Evolutionary conservation across 2,888 invertebrate species (phyloP).

Genomic region (Cataglyphis rosenhaueri): DNA sequence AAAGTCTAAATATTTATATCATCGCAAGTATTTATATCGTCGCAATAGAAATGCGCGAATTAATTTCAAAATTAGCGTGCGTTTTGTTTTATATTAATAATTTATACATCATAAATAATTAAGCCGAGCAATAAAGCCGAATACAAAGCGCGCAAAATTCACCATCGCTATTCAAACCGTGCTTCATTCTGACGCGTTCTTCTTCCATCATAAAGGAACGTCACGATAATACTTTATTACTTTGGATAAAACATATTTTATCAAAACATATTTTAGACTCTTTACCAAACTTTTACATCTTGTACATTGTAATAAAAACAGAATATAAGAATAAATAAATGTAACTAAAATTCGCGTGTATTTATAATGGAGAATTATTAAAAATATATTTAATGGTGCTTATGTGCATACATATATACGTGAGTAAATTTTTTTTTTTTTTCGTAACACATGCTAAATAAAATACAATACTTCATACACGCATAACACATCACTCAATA

Average conservation of each 20-base stretch:
- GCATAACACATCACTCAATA: too few species aligned
- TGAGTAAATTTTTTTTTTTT: background rate
- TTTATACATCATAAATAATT: background rate
- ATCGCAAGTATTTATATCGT: background rate
- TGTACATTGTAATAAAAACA: background rate
- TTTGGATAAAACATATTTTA: background rate
- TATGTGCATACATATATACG: background rate
- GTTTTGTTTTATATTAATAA: background rate
- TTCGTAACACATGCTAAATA: background rate
- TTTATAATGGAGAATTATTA: background rate
- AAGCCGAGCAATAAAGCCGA: background rate
- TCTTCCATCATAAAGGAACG: background rate
- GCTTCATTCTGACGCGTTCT: background rate
- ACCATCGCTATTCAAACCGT: background rate
- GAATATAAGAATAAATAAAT: background rate
- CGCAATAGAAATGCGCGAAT: background rate
- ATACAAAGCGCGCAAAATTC: background rate
- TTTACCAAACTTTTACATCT: background rate
- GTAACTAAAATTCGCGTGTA: background rate
- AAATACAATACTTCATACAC: background rate
- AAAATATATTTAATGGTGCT: background rate
- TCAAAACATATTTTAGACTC: background rate
- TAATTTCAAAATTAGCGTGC: background rate
- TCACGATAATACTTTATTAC: background rate
- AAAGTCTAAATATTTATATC: too few species aligned